A percentile compares a stretch with the other conserved stretches of the same genome.
These are phyloP conservation scores for Vanessa tameamea DNA, from an alignment of 1,140 invertebrate species.

Conservation along the genomic window DNA sequence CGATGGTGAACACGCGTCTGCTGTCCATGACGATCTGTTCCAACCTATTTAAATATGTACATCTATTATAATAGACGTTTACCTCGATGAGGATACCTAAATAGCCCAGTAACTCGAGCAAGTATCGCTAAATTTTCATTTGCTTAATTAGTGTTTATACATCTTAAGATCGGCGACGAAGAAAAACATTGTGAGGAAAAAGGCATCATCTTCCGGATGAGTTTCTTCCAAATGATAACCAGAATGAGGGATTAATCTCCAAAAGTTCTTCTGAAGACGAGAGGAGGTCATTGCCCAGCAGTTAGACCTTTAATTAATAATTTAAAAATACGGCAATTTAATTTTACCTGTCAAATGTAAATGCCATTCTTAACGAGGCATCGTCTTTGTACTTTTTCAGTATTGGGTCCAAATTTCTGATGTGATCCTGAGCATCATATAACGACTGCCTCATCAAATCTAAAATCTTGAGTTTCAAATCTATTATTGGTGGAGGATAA, in stretches of 20 bases:
- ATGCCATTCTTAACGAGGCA: constrained; percentile 36
- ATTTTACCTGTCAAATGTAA: constrained; percentile 36
- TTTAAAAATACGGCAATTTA: neutral
- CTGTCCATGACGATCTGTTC: constrained; percentile 41
- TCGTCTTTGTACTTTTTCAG: constrained; percentile 31
- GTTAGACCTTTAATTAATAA: neutral
- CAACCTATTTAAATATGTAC: constrained; percentile 20
- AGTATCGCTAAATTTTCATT: no score
- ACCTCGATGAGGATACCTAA: neutral
- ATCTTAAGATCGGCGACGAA: no score
- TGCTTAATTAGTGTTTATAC: no score
- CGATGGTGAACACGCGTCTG: constrained; percentile 39
- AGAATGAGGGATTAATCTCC: no score
- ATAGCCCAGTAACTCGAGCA: no score
- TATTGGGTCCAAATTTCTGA: constrained; percentile 27
- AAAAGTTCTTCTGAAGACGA: no score
- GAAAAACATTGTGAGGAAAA: no score
- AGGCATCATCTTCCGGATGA: no score
- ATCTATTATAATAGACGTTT: neutral
- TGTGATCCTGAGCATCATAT: constrained; percentile 42
- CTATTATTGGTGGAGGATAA: neutral
- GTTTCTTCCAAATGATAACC: no score
- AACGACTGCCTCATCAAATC: constrained; percentile 44
- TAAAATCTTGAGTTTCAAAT: constrained; percentile 13
- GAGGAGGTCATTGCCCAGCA: no score